phyloP scores from a whole-genome alignment of 2,888 invertebrate genomes.

The Phasia obesa region DNA sequence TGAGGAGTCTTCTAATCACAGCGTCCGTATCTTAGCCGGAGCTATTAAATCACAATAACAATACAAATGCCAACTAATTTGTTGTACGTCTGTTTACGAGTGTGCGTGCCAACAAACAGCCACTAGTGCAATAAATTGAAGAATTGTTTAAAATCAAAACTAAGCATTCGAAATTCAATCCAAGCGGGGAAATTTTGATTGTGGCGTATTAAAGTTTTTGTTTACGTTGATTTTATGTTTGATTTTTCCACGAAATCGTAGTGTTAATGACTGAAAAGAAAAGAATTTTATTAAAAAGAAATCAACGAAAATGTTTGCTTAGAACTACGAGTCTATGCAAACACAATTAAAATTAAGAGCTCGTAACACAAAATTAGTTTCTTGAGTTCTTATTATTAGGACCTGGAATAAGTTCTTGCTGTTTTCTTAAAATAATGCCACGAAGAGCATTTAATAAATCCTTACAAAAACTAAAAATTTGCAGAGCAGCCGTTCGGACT shows the following conservation, averaged over 20 bases:
- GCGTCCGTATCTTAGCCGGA: conserved; percentile 37
- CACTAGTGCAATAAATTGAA: conserved; percentile 28
- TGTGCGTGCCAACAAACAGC: conserved; percentile 45
- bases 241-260: conserved; percentile 64
- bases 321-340: too few relatives aligned
- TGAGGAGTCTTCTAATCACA: conserved; percentile 49
- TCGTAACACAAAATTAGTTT: too few relatives aligned
- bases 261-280: conserved; percentile 52
- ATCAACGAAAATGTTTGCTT: background rate
- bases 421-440: too few relatives aligned
- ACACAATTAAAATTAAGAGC: too few relatives aligned
- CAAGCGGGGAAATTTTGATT: conserved; percentile 32
- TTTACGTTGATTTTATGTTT: conserved; percentile 60
- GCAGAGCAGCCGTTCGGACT: too few relatives aligned
- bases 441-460: too few relatives aligned
- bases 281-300: conserved; percentile 34
- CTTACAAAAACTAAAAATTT: too few relatives aligned
- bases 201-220: conserved; percentile 39
- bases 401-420: too few relatives aligned
- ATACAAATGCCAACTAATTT: conserved; percentile 37
- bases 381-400: too few relatives aligned
- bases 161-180: conserved; percentile 26
- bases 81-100: conserved; percentile 26
- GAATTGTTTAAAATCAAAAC: conserved; percentile 10
- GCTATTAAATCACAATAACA: conserved; percentile 54